Percentiles rank a stretch among this genome's conserved stretches.
Evolutionary conservation across 2,888 invertebrate species (phyloP).

Genomic region (Cabera pusaria): DNA sequence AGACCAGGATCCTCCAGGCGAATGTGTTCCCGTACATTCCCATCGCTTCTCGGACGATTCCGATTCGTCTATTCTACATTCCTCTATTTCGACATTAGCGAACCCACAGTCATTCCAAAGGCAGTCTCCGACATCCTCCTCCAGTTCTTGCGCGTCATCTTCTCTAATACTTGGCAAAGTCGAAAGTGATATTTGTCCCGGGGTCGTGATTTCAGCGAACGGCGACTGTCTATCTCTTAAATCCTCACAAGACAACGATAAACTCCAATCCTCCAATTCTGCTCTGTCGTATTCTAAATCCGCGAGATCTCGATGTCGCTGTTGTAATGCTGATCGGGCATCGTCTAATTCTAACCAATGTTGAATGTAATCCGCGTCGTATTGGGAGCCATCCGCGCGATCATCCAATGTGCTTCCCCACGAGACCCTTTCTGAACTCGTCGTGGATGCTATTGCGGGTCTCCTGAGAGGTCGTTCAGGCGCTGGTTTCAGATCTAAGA

Average conservation of each 20-base stretch:
- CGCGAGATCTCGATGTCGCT: constrained; percentile 86
- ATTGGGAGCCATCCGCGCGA: constrained; percentile 82
- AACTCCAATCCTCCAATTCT: constrained; percentile 91
- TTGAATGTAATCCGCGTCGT: constrained; percentile 89
- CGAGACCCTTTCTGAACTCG: constrained; percentile 77
- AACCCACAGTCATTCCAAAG: constrained; percentile 90
- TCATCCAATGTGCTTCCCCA: constrained; percentile 85
- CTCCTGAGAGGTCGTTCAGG: constrained; percentile 84
- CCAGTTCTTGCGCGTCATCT: constrained; percentile 87
- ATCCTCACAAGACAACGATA: constrained; percentile 88
- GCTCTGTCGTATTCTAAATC: constrained; percentile 90
- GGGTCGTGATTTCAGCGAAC: constrained; percentile 80
- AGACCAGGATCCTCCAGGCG: constrained; percentile 85
- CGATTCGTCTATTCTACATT: constrained; percentile 82
- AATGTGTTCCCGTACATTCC: constrained; percentile 84
- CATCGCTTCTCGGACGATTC: constrained; percentile 84
- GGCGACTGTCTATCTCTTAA: constrained; percentile 81
- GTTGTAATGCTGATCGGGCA: constrained; percentile 86
- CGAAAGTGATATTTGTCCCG: constrained; percentile 85
- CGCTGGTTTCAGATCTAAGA: constrained; percentile 83
- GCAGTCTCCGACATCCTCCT: constrained; percentile 89
- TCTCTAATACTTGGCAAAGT: constrained; percentile 89
- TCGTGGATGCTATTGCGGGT: constrained; percentile 80
- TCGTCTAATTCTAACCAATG: constrained; percentile 90
- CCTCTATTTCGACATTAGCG: constrained; percentile 86